These are phyloP conservation scores for Macrophya annulata DNA, from an alignment of 2,888 invertebrate genomes.

Conservation along the genomic window DNA sequence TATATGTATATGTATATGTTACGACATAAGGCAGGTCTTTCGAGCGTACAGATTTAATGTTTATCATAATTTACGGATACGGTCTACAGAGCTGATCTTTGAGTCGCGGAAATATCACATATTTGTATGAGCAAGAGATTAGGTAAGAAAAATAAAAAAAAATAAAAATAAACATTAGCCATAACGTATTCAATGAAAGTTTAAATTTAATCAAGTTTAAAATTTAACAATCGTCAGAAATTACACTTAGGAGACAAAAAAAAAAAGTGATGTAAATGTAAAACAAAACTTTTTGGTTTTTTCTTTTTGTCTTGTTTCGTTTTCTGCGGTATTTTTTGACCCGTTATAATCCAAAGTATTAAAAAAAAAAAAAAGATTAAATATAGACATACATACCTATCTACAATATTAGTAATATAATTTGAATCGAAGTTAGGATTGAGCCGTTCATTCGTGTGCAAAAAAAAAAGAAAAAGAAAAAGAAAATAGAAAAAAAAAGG, in stretches of 20 bases:
- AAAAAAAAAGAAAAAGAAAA: background rate
- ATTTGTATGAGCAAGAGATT: background rate
- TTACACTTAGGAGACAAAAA: too few relatives aligned
- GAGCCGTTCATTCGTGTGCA: background rate
- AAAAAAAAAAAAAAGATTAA: background rate
- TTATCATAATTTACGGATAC: slow-evolving; percentile 35
- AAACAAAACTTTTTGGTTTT: background rate
- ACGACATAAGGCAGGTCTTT: slow-evolving; percentile 7
- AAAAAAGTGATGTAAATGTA: too few relatives aligned
- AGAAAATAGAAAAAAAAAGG: background rate
- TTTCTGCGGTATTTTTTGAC: background rate
- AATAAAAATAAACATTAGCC: too few relatives aligned
- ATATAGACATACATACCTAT: background rate
- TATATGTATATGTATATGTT: background rate
- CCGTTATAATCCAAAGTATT: background rate
- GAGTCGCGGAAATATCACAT: background rate
- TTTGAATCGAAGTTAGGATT: background rate
- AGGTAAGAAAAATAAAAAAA: background rate
- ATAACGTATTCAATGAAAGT: too few relatives aligned
- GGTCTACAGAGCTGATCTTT: background rate
- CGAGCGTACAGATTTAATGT: background rate
- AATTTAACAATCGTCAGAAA: too few relatives aligned
- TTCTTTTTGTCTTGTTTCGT: background rate
- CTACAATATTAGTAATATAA: background rate
- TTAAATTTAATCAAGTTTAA: too few relatives aligned